Base-by-base conservation (phyloP, 1,140 invertebrate species). In the Liolophura sinensis region DNA sequence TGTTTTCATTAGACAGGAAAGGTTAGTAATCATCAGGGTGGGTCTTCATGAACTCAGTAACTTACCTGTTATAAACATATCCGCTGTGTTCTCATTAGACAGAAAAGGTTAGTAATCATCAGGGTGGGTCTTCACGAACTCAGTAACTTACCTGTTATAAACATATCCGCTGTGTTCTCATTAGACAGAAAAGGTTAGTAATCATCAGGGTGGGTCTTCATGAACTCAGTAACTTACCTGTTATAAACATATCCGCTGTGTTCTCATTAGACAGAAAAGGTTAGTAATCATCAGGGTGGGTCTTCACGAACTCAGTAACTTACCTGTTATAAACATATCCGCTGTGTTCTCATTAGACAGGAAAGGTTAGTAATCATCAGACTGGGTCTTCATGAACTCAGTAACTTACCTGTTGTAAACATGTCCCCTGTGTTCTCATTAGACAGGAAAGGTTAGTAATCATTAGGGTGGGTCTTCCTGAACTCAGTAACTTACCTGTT, bases 51-150 rank as follows among this genome's bases (percentile, higher is more conserved):
- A 91, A 92, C 57, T 88, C 84, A 49, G 93, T 89, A 68, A 93
- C 92, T 80, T 90, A 85, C 69, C 85, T 79, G 62, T 96, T 87
- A 64, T 97, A 85, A 69, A n/a, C n/a, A n/a, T n/a, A n/a, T 93
- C 90, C 59, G 90, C 90, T 25, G 92, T 91, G 60, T 92, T 88
- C 58, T 89, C 86, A 84, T 92, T 90, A 15, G 89, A 91, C 79
- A 97, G 88, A 83, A 89, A 89, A 79, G 96, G 97, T 71, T 93
- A 93, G 55, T 95, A 81, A 83, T 95, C 96, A 60, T 95, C 90
- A 69, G 93, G 90, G 84, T 97, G 88, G 49, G 87, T 78, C 62
- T 87, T 86, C 78, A 98, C 90, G 82, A 91, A 92, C 57, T 88
- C 84, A 49, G 93, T 89, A 68, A 93, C 92, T 80, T 90, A 85